Conservation (phyloP, 2,888 invertebrate genomes). For the Drosophila anomalipes region DNA sequence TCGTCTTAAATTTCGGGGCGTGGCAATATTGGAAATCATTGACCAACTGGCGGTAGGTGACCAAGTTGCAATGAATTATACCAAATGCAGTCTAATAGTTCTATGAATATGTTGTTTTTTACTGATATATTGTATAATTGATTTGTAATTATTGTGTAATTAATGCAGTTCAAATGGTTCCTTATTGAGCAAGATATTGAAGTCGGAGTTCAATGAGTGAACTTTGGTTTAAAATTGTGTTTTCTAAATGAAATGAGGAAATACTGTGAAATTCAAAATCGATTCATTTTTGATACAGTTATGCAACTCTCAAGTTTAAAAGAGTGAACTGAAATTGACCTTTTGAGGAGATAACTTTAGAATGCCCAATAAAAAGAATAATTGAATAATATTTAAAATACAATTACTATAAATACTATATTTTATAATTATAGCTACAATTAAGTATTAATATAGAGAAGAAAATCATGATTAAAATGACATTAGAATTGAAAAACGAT, state of each 20-base stretch:
- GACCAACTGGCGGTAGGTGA: background rate
- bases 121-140: background rate
- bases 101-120: background rate
- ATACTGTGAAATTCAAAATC: background rate
- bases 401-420: background rate
- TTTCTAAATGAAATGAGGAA: background rate
- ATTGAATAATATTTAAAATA: background rate
- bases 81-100: background rate
- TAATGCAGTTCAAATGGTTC: background rate
- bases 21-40: slow-evolving; percentile 1
- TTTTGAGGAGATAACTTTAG: background rate
- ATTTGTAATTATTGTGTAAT: background rate
- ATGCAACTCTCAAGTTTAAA: background rate
- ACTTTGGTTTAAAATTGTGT: background rate
- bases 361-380: background rate
- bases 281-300: background rate
- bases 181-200: background rate
- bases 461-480: background rate
- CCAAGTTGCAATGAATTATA: background rate
- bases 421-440: background rate
- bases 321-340: background rate
- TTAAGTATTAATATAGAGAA: background rate
- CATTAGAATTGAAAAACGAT: background rate
- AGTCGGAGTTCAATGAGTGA: background rate
- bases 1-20: slow-evolving; percentile 31